Percentiles rank a stretch among this genome's conserved stretches.
phyloP scores from a whole-genome alignment of 2,113 vertebrate genomes.

The Nicator chloris region DNA sequence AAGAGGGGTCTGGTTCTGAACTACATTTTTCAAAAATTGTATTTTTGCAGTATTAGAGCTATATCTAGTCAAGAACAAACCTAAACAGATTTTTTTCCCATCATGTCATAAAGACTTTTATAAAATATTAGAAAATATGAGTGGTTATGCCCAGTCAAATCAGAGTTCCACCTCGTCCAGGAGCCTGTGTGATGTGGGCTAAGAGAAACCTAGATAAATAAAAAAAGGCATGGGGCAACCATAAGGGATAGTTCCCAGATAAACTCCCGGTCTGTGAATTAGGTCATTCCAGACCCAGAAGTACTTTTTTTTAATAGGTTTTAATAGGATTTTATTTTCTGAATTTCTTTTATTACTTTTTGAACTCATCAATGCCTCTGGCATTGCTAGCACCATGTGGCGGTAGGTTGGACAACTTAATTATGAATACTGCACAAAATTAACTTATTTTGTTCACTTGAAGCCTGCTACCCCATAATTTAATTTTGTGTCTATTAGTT shows the following conservation, averaged over 20 bases:
- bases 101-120: background rate
- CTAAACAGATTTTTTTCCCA: background rate
- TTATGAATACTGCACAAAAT: background rate
- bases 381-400: background rate
- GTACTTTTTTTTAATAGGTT: background rate
- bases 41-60: background rate
- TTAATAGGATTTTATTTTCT: background rate
- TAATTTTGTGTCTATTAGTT: background rate
- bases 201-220: background rate
- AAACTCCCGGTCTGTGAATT: background rate
- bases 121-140: background rate
- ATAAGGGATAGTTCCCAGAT: background rate
- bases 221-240: background rate
- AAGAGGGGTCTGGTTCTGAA: background rate
- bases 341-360: background rate
- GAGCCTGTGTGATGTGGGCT: background rate
- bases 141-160: background rate
- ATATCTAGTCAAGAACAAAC: background rate
- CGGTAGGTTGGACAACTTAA: background rate
- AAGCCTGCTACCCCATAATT: background rate
- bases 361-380: background rate
- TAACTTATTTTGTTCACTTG: constrained; percentile 1
- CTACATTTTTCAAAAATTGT: no score
- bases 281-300: background rate
- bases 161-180: background rate